Evolutionary conservation across 2,888 invertebrate genomes (phyloP), one percentile per base, ranked within the genome.

Genomic region (Furcula furcula): DNA sequence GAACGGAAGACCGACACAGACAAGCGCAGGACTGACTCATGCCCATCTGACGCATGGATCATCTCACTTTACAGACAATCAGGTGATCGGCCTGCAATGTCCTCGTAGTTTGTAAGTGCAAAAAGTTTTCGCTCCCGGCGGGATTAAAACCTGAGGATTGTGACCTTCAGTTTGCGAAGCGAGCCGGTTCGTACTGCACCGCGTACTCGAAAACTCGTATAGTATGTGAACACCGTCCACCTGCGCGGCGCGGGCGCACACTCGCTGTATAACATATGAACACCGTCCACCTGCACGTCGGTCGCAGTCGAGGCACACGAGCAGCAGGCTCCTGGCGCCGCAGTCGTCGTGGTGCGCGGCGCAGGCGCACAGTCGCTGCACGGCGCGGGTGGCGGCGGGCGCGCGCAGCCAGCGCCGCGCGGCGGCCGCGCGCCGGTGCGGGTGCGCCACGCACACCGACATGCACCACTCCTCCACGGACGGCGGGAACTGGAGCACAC

Each of bases 401-500:
- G 70, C 71, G 26, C 60, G 56, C 29, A 84, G 71, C 91, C 90
- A 91, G 35, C 19, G 22, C 25, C 7, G 21, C 12, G 14, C 27
- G 13, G 13, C 31, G 25, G 29, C 31, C 4, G 22, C 32, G 28
- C 19, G 30, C 31, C 79, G 70, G 59, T 85, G 74, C 32, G 89
- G 85, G 59, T 83, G 81, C 1, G 86, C 74, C 51, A 91, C 66
- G 5, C 78, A 66, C 47, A 66, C 62, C 3, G 69, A 59, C 34
- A 90, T 47, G 46, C 87, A 84, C 89, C 90, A 76, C 59, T 70
- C 66, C 40, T 72, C 50, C 40, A 66, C 74, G 3, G 42, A 14
- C 9, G 64, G 54, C 0, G 69, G 58, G 20, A 90, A 52, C 84
- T 77, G 53, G 2, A 11, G 16, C 9, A 13, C 11, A 15, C 20